Conservation (phyloP, 1,140 invertebrate species). For the Rhynchophorus ferrugineus region DNA sequence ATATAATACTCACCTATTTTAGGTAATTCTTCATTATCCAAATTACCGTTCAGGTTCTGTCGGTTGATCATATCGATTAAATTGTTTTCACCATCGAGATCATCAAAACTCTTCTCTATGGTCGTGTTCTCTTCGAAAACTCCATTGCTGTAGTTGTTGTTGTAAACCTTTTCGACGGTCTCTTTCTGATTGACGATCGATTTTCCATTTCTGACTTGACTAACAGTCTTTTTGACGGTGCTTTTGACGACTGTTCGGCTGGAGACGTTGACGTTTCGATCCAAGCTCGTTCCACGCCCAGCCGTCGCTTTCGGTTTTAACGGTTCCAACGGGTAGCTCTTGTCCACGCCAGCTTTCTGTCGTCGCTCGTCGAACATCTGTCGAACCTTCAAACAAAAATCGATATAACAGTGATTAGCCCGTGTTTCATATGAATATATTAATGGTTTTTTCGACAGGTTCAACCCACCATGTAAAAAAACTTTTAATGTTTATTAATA, state of each 20-base stretch:
- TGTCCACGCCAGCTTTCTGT: conserved; percentile 63
- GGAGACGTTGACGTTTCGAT: conserved; percentile 15
- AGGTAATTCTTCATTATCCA: conserved; percentile 37
- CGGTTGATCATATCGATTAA: conserved; percentile 36
- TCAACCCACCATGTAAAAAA: too few relatives aligned
- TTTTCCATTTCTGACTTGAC: conserved; percentile 30
- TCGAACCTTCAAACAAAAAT: conserved; percentile 42
- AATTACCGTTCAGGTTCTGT: conserved; percentile 30
- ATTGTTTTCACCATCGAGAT: conserved; percentile 23
- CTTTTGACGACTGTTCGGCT: conserved; percentile 25
- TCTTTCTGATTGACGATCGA: conserved; percentile 26
- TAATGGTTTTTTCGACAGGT: too few relatives aligned
- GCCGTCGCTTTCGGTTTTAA: conserved; percentile 45
- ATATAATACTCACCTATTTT: conserved; percentile 22
- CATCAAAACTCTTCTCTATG: conserved; percentile 21
- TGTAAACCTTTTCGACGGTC: conserved; percentile 26
- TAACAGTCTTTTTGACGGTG: conserved; percentile 26
- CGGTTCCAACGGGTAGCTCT: conserved; percentile 71
- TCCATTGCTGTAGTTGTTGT: conserved; percentile 31
- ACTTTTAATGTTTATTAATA: not conserved
- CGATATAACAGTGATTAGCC: not conserved
- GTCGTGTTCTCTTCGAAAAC: conserved; percentile 24
- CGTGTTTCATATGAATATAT: too few relatives aligned
- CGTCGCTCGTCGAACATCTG: conserved; percentile 75
- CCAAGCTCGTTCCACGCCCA: conserved; percentile 5